phyloP scores from a whole-genome alignment of 2,113 vertebrate genomes.

The Caranx ignobilis region DNA sequence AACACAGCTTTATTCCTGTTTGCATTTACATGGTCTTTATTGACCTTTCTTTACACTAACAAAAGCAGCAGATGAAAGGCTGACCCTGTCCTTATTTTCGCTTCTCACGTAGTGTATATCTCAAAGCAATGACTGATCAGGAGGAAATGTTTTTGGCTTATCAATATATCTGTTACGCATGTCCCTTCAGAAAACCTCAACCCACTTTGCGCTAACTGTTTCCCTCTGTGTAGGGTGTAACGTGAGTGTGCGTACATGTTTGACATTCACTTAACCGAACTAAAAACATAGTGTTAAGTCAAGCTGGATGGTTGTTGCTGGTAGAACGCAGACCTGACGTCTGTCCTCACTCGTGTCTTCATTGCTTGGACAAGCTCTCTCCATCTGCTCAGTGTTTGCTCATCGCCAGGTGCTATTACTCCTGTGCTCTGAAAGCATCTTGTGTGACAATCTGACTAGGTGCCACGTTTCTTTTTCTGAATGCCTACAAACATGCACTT shows the following conservation, averaged over 20 bases:
- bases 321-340: conserved; percentile 1
- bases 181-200: neutral
- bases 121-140: neutral
- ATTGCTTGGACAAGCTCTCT: neutral
- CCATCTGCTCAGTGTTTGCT: conserved; percentile 50
- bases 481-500: neutral
- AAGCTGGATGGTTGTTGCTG: neutral
- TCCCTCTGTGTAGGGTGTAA: neutral
- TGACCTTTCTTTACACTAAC: neutral
- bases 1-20: neutral
- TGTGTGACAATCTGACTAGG: conserved; percentile 32
- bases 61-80: neutral
- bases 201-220: neutral
- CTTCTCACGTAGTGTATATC: neutral
- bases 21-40: neutral
- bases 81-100: neutral
- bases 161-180: neutral
- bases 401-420: conserved; percentile 19
- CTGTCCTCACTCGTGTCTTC: neutral
- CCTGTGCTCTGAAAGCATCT: conserved; percentile 17
- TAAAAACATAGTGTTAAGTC: neutral
- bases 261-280: neutral
- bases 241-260: neutral
- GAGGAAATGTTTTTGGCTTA: neutral
- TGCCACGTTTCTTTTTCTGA: conserved; percentile 1